These are phyloP conservation scores for Motacilla alba DNA, from an alignment of 2,113 vertebrate species.

Conservation along the genomic window DNA sequence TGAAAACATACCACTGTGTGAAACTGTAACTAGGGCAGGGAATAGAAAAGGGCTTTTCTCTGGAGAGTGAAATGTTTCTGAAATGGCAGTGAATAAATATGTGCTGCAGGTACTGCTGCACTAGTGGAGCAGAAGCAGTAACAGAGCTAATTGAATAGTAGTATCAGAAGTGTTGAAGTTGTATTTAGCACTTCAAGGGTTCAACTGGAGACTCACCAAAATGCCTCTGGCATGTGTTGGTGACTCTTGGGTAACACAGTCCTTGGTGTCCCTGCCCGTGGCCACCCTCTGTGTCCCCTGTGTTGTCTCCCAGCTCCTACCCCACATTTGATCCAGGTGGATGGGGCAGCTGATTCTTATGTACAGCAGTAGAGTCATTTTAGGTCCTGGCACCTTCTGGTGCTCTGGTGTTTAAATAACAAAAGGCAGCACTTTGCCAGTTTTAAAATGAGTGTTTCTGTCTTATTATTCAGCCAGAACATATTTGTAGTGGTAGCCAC, in stretches of 20 bases:
- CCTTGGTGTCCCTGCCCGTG: background rate
- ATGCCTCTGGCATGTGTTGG: rapidly evolving
- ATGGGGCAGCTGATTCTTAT: background rate
- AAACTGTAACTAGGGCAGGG: background rate
- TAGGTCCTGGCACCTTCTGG: background rate
- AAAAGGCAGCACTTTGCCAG: background rate
- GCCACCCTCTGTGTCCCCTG: background rate
- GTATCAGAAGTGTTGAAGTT: background rate
- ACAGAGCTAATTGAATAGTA: background rate
- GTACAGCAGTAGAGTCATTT: background rate
- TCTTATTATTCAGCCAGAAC: background rate
- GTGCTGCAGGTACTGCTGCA: background rate
- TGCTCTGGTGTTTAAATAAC: background rate
- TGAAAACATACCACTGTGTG: background rate
- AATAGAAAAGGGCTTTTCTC: background rate
- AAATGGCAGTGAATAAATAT: background rate
- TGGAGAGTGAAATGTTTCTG: background rate
- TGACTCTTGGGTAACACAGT: rapidly evolving
- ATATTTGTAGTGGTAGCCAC: background rate
- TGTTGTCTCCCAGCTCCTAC: background rate
- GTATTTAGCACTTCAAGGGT: background rate
- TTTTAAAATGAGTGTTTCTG: background rate
- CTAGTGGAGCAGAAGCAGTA: background rate
- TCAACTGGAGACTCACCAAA: background rate
- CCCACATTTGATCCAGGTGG: rapidly evolving